These are phyloP conservation scores for Brenthis hecate DNA, from an alignment of 2,888 invertebrate genomes.

Conservation along the genomic window DNA sequence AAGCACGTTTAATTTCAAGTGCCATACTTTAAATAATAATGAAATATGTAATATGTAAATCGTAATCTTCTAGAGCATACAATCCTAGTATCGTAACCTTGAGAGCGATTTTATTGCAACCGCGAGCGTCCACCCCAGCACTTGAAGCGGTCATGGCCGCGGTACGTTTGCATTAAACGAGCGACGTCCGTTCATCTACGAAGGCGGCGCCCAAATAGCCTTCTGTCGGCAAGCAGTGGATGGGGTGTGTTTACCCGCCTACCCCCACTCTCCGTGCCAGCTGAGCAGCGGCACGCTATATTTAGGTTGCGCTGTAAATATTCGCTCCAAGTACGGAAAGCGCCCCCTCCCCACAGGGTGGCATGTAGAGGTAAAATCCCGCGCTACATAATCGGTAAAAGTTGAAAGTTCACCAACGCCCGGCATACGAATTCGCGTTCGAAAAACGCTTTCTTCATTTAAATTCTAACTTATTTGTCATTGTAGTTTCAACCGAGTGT, in stretches of 20 bases:
- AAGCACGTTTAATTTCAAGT: not conserved
- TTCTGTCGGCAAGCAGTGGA: slow-evolving; percentile 52
- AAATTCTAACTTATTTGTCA: slow-evolving; percentile 79
- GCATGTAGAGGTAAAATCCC: slow-evolving; percentile 48
- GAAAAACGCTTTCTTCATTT: slow-evolving; percentile 78
- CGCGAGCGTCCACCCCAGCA: slow-evolving; percentile 63
- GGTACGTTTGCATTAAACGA: slow-evolving; percentile 52
- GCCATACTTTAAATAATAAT: not conserved
- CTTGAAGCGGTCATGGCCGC: slow-evolving; percentile 72
- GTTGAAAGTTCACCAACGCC: slow-evolving; percentile 81
- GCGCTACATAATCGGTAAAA: slow-evolving; percentile 73
- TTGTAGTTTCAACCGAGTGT: slow-evolving; percentile 73
- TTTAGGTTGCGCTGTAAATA: slow-evolving; percentile 83
- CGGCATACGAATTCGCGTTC: slow-evolving; percentile 70
- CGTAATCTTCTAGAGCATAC: slow-evolving; percentile 13
- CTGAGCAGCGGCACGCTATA: slow-evolving; percentile 81
- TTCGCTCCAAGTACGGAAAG: slow-evolving; percentile 78
- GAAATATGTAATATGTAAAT: not conserved
- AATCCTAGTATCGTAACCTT: slow-evolving; percentile 59
- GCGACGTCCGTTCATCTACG: slow-evolving; percentile 68
- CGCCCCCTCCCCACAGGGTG: slow-evolving; percentile 47
- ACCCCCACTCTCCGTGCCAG: slow-evolving; percentile 68
- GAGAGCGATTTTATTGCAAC: slow-evolving; percentile 61
- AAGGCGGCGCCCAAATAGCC: slow-evolving; percentile 70
- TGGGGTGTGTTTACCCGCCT: slow-evolving; percentile 73